A percentile compares a stretch with the other conserved stretches of the same genome.
phyloP scores from a whole-genome alignment of 2,113 vertebrate genomes.

The Pithys albifrons region DNA sequence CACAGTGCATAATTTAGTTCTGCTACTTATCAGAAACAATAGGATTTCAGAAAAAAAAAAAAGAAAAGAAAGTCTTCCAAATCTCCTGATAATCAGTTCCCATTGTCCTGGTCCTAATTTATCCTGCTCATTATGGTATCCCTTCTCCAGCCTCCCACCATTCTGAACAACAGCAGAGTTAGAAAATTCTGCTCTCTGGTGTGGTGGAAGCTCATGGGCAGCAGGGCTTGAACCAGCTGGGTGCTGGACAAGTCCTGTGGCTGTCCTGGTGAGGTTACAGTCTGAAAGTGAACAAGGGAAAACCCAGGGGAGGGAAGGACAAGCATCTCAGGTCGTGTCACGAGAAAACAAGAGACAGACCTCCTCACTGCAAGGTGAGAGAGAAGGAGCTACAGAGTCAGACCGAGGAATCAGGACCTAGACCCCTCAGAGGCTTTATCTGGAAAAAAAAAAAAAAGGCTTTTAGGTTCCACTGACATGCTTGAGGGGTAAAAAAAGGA shows the following conservation, averaged over 20 bases:
- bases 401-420: background rate
- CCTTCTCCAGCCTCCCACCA: background rate
- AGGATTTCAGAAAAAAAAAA: background rate
- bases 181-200: background rate
- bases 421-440: background rate
- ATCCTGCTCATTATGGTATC: background rate
- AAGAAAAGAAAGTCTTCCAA: background rate
- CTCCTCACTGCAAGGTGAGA: background rate
- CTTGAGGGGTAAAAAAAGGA: background rate
- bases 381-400: background rate
- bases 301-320: background rate
- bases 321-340: background rate
- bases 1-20: slow-evolving; percentile 7
- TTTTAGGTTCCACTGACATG: background rate
- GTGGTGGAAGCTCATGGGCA: background rate
- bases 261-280: background rate
- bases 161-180: background rate
- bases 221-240: background rate
- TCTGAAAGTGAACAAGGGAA: background rate
- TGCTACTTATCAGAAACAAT: slow-evolving; percentile 54
- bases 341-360: background rate
- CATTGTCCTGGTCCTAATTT: slow-evolving; percentile 21
- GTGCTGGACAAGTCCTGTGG: background rate
- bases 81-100: slow-evolving; percentile 16
- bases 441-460: background rate